A percentile compares a stretch with the other conserved stretches of the same genome.
These are phyloP conservation scores for Sinotaia quadrata DNA, from an alignment of 2,888 invertebrate species.

Conservation along the genomic window DNA sequence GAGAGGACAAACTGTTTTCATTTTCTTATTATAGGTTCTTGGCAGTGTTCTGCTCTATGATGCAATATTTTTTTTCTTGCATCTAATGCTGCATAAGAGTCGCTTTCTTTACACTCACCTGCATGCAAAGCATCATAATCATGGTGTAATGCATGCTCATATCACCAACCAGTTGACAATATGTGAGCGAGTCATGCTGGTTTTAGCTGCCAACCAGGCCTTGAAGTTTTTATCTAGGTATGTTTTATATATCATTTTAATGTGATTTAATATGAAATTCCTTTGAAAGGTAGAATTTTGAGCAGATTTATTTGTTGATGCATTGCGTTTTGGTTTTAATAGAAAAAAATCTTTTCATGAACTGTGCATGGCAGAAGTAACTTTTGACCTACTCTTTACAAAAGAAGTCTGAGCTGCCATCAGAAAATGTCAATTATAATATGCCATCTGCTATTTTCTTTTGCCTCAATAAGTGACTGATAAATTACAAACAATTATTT, in stretches of 20 bases:
- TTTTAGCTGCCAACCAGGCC: conserved; percentile 61
- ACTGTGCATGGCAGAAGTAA: too few relatives aligned
- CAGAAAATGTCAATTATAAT: too few relatives aligned
- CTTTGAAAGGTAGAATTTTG: too few relatives aligned
- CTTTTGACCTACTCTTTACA: too few relatives aligned
- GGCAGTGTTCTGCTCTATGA: conserved; percentile 58
- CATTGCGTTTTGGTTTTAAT: too few relatives aligned
- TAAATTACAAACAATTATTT: too few relatives aligned
- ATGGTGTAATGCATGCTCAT: conserved; percentile 55
- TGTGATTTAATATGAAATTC: not conserved
- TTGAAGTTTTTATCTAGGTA: conserved; percentile 43
- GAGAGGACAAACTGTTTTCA: not conserved
- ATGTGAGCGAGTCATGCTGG: conserved; percentile 50
- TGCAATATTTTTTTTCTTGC: conserved; percentile 56
- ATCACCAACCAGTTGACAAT: conserved; percentile 64
- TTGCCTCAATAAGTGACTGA: too few relatives aligned
- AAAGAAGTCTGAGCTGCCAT: too few relatives aligned
- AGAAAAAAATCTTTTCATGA: too few relatives aligned
- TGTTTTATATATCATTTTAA: not conserved
- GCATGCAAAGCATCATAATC: conserved; percentile 63
- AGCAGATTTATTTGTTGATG: too few relatives aligned
- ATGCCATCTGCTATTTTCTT: too few relatives aligned
- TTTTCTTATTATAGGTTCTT: conserved; percentile 42
- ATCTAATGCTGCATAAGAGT: conserved; percentile 56
- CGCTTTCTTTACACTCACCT: conserved; percentile 55